Base-by-base conservation (phyloP, 1,140 invertebrate genomes). In the Ladona fulva region DNA sequence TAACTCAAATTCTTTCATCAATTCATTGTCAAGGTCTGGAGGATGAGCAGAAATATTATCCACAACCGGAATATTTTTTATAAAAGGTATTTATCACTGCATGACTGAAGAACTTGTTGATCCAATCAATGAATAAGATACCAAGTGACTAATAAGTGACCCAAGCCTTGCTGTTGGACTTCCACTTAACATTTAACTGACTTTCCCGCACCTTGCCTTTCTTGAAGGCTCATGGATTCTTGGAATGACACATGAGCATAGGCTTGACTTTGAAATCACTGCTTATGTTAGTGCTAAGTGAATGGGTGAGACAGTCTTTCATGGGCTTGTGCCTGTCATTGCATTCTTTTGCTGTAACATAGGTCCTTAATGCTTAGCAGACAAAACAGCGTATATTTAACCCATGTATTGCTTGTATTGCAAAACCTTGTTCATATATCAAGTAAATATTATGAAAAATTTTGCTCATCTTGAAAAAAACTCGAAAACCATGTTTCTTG, bases 1-100 rank as follows among this genome's bases (percentile, higher is more conserved):
- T 74, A 81, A 81, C 14, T 76, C 76, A 66, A 74, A 80, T 73
- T 81, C 77, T 24, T 77, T 24, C 16, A 79, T 8, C 14, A 80
- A 52, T 3, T 74, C 44, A 52, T 52, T 19, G 10, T 52, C 10
- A 11, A 52, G 44, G 19, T 19, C 44, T 52, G 44, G 44, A 52
- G 44, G 19, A 52, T 52, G 19, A 19, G 44, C 44, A 52, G 44
- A 19, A 52, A 19, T 19, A 52, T 19, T 52, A 19, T 52, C 44
- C 44, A 11, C 19, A 52, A 52, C 44, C 10, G 19, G 44, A 52
- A 52, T 10, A 52, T 19, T 11, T 52, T 11, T 10, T 11, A 19
- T 52, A 19, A 19, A 10, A 52, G 44, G 19, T 52, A 11, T 52
- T 11, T 52, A 10, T 52, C 44, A 52, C 44, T 11, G 10, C 10